Base-by-base conservation (phyloP, 2,113 vertebrate species). In the Parus major region DNA sequence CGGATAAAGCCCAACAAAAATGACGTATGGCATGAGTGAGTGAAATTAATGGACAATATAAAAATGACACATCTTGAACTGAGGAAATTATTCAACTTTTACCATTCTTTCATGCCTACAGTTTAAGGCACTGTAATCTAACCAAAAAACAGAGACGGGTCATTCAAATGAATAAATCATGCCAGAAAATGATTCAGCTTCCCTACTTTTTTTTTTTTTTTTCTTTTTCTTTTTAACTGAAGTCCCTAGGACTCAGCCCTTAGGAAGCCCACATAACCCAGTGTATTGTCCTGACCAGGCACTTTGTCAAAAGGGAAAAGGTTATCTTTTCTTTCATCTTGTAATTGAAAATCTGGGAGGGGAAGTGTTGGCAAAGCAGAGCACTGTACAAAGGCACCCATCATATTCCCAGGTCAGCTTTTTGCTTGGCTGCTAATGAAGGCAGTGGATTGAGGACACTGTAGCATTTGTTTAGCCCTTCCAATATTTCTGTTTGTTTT, bases 131-230 rank as follows among this genome's bases (percentile, higher is more conserved):
- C 60, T 84, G 57, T 68, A 90, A 89, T 93, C 75, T 81, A 86
- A 92, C 55, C 84, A 82, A 79, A 89, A 82, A 96, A 88, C 79
- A 92, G 82, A 86, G 53, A 84, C 80, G 3, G 93, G 84, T 92
- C 93, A 97, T 53, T 95, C 91, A 91, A 86, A 94, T 76, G 71
- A 96, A 94, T 79, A 96, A 81, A 93, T 90, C 72, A 79, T 89
- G 95, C 92, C 96, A 96, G 92, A 91, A 96, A 91, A 88, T 97
- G 97, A 97, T 81, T 98, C 97, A 96, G 76, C 76, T 97, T 98
- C 95, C 96, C 85, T 68, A 23, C 2, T 50, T 41, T 50, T 68
- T 36, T 52, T 50, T 68, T 36, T 52, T 56, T 21, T 7, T 75
- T 25, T 28, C 36, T 89, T 64, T 63, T 28, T 20, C 39, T 39